A percentile compares a stretch with the other conserved stretches of the same genome.
phyloP scores from a whole-genome alignment of 2,797 vertebrate genomes.

The Neosilurus mollespiculum region DNA sequence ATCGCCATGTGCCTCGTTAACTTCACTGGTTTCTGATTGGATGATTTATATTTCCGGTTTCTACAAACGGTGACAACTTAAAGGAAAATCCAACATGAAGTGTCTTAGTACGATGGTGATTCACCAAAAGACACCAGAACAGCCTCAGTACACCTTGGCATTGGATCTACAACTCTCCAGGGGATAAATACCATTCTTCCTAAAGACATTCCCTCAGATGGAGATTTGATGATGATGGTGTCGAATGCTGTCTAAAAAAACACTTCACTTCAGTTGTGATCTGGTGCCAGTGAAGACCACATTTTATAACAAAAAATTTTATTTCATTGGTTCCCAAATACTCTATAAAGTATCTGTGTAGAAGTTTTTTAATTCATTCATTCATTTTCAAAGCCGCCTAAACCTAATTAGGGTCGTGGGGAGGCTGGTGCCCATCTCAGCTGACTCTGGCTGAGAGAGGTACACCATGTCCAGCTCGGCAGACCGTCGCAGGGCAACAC shows the following conservation, averaged over 20 bases:
- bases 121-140: not conserved
- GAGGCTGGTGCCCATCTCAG: too few relatives aligned
- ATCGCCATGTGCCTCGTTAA: not conserved
- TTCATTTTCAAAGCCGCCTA: too few relatives aligned
- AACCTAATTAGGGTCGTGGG: too few relatives aligned
- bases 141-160: not conserved
- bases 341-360: not conserved
- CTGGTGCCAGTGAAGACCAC: not conserved
- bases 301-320: not conserved
- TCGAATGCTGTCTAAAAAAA: not conserved
- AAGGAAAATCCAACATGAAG: slow-evolving; percentile 1
- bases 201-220: not conserved
- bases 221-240: not conserved
- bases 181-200: not conserved
- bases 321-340: not conserved
- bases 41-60: slow-evolving; percentile 18
- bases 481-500: too few relatives aligned
- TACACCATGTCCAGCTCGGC: too few relatives aligned
- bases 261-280: not conserved
- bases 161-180: not conserved
- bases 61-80: not conserved
- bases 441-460: too few relatives aligned
- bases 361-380: too few relatives aligned
- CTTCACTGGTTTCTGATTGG: not conserved
- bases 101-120: not conserved